Evolutionary conservation across 2,113 vertebrate genomes (phyloP), one percentile per base, ranked within the genome.

Genomic region (Typhlomys cinereus): DNA sequence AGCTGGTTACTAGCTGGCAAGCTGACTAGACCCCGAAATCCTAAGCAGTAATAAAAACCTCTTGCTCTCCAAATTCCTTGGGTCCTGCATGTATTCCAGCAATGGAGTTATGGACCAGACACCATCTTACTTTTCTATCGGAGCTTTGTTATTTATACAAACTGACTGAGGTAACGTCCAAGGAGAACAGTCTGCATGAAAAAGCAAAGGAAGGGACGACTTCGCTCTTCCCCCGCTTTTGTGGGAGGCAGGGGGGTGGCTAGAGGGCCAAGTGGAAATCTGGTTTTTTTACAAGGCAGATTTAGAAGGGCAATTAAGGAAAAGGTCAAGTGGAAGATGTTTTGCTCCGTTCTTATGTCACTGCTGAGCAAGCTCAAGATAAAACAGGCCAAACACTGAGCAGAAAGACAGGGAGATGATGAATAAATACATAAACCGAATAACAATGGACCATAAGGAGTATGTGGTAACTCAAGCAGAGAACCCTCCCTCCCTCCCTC

Each of bases 341-440:
- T n/a, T 31, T 54, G 29, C 20, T 59, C 70, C 23, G 50, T 89
- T 85, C 48, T 48, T 78, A 50, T 67, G 80, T 81, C 50, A 73
- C 57, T 61, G 89, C 54, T 48, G 84, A 85, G 76, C 84, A 94
- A 88, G 50, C 74, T 91, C 76, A 80, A 50, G 57, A 91, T 67
- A 62, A 81, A 67, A 21, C 13, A 44, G 34, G 29, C 21, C n/a
- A 74, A 75, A 57, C 25, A 79, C 0, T 82, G 41, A 78, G 13
- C 70, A 64, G 21, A 89, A 57, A 54, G 70, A 41, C 4, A 15
- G 4, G 36, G 4, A 39, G n/a, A 66, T 10, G 29, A 75, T 70
- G 7, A 25, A 75, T 66, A 61, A 88, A 66, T 75, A 92, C 57
- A 83, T 8, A 62, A n/a, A 48, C 2, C 48, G 12, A 80, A 74